phyloP scores from a whole-genome alignment of 2,797 vertebrate species.

The Anguilla pacifica region DNA sequence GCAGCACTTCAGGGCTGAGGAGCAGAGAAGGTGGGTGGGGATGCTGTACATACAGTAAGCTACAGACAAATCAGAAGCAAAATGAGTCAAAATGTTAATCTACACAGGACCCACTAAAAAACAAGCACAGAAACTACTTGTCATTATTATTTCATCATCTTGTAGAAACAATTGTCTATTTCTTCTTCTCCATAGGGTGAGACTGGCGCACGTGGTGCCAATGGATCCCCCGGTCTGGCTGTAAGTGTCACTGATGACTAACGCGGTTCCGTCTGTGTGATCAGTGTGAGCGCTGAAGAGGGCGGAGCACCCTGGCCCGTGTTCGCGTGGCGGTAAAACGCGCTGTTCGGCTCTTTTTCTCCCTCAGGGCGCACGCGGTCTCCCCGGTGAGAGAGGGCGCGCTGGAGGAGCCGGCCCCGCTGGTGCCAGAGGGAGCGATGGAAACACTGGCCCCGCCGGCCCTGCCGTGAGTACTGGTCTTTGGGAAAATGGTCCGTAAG shows the following conservation, averaged over 20 bases:
- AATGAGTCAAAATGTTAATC: background rate
- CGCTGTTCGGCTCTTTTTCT: slow-evolving; percentile 32
- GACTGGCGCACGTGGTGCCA: slow-evolving; percentile 83
- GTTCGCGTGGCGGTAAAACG: background rate
- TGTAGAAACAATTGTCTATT: background rate
- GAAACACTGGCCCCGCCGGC: slow-evolving; percentile 88
- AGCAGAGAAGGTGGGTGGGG: background rate
- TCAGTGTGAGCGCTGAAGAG: no score
- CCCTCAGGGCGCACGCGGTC: slow-evolving; percentile 88
- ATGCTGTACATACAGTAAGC: background rate
- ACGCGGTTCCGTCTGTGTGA: background rate
- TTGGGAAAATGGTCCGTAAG: background rate
- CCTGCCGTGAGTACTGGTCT: slow-evolving; percentile 84
- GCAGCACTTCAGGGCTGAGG: background rate
- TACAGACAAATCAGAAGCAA: background rate
- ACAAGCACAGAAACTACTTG: background rate
- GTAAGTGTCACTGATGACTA: slow-evolving; percentile 71
- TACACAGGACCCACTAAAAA: background rate
- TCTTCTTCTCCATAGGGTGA: slow-evolving; percentile 79
- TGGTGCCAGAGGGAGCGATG: slow-evolving; percentile 95
- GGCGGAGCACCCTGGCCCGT: background rate
- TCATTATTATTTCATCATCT: background rate
- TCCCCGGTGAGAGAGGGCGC: slow-evolving; percentile 93
- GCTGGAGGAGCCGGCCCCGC: slow-evolving; percentile 83
- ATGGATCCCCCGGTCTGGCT: slow-evolving; percentile 89